Percentiles rank a stretch among this genome's conserved stretches.
These are phyloP conservation scores for Agriotes lineatus DNA, from an alignment of 2,888 invertebrate species.

Conservation along the genomic window DNA sequence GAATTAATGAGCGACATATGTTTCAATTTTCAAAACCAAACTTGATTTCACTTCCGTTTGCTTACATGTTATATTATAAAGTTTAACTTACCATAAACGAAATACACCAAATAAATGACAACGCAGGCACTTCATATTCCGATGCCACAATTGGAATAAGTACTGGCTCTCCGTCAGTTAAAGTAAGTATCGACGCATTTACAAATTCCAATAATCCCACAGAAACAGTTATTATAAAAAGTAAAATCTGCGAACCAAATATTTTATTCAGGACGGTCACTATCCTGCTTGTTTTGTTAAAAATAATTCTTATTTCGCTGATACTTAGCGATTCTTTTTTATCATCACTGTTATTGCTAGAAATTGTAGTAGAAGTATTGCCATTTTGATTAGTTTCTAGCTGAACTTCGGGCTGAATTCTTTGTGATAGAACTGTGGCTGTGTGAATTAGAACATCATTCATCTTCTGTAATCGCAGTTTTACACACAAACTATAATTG, in stretches of 20 bases:
- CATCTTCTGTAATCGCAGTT: not conserved
- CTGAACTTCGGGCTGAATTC: not conserved
- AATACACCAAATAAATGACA: too few species aligned
- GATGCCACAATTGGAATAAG: too few species aligned
- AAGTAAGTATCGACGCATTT: not conserved
- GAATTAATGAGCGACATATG: too few species aligned
- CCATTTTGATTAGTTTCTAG: not conserved
- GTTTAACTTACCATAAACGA: too few species aligned
- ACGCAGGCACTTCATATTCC: too few species aligned
- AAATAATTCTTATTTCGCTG: not conserved
- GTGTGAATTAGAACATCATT: not conserved
- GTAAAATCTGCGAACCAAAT: constrained; percentile 5
- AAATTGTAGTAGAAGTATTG: not conserved
- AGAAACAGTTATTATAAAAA: not conserved
- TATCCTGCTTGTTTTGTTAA: not conserved
- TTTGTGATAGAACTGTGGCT: too few species aligned
- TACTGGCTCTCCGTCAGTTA: too few species aligned
- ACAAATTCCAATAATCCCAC: constrained; percentile 2
- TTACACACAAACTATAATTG: not conserved
- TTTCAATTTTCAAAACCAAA: too few species aligned
- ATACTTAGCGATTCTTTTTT: too few species aligned
- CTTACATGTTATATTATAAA: too few species aligned
- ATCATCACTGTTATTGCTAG: not conserved
- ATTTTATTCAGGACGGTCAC: not conserved
- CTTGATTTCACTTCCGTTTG: too few species aligned